A percentile compares a stretch with the other conserved stretches of the same genome.
phyloP scores from a whole-genome alignment of 2,113 vertebrate species.

The Ceratotherium simum region DNA sequence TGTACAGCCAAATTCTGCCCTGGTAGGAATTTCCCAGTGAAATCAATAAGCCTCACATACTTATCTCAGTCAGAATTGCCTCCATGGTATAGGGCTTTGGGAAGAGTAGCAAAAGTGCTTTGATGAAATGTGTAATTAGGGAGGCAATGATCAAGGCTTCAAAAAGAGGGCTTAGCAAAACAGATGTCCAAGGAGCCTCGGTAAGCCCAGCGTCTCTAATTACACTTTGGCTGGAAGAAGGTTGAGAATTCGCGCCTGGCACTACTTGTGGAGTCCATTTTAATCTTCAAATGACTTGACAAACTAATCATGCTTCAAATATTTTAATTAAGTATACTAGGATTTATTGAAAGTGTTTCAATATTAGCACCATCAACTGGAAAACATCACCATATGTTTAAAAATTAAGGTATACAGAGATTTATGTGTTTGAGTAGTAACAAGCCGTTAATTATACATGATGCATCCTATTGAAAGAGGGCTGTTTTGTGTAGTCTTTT shows the following conservation, averaged over 20 bases:
- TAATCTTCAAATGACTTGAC: slow-evolving; percentile 51
- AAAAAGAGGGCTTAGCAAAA: slow-evolving; percentile 69
- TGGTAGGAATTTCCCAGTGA: slow-evolving; percentile 5
- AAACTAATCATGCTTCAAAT: slow-evolving; percentile 6
- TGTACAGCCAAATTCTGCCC: background rate
- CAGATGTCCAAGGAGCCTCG: slow-evolving; percentile 63
- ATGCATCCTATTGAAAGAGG: background rate
- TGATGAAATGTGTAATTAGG: slow-evolving; percentile 71
- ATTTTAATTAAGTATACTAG: slow-evolving; percentile 32
- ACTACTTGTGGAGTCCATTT: background rate
- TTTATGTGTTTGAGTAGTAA: background rate
- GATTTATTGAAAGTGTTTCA: slow-evolving; percentile 47
- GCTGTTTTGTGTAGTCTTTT: background rate
- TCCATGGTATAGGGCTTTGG: slow-evolving; percentile 60
- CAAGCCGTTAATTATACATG: background rate
- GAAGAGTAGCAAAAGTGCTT: slow-evolving; percentile 64
- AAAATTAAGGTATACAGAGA: background rate
- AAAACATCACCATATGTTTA: background rate
- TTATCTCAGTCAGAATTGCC: slow-evolving; percentile 48
- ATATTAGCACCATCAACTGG: background rate
- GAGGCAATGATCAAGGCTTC: slow-evolving; percentile 73
- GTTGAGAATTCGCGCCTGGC: slow-evolving; percentile 15
- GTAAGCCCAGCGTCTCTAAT: slow-evolving; percentile 61
- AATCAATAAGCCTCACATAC: slow-evolving; percentile 6
- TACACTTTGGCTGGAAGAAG: slow-evolving; percentile 62